Percentiles rank a stretch among this genome's conserved stretches.
Conservation (phyloP, 2,113 vertebrate species). For the Ophthalmolycus amberensis region DNA sequence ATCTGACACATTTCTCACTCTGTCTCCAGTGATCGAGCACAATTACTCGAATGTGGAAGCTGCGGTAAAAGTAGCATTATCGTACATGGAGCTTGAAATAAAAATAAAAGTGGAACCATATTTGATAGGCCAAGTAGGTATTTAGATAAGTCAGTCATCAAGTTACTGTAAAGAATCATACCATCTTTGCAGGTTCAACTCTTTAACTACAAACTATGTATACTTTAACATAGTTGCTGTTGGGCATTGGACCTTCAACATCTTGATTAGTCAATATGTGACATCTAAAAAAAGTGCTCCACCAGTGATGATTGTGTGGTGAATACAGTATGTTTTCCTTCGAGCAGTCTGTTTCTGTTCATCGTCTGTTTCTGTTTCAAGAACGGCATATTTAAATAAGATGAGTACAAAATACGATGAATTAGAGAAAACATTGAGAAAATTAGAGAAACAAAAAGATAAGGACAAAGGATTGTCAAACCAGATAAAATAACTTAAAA, state of each 20-base stretch:
- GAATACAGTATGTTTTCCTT: neutral
- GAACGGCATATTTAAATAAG: too few relatives aligned
- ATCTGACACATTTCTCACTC: neutral
- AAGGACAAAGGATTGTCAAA: too few relatives aligned
- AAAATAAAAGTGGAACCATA: neutral
- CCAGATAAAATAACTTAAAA: too few relatives aligned
- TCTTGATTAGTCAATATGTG: neutral
- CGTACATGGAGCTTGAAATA: neutral
- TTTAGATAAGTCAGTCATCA: neutral
- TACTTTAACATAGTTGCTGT: neutral
- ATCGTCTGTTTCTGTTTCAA: too few relatives aligned
- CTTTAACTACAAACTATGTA: neutral
- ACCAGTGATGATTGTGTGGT: neutral
- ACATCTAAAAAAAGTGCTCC: neutral
- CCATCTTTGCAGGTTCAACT: neutral
- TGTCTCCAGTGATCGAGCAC: neutral
- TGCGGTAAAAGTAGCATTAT: neutral
- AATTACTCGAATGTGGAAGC: neutral
- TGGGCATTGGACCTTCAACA: neutral
- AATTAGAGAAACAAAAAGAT: too few relatives aligned
- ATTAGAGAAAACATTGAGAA: too few relatives aligned
- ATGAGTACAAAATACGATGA: too few relatives aligned
- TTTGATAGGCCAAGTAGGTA: neutral
- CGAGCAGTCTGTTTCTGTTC: neutral
- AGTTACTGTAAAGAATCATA: neutral